phyloP scores from a whole-genome alignment of 2,888 invertebrate species.

The Andrena bicolor region DNA sequence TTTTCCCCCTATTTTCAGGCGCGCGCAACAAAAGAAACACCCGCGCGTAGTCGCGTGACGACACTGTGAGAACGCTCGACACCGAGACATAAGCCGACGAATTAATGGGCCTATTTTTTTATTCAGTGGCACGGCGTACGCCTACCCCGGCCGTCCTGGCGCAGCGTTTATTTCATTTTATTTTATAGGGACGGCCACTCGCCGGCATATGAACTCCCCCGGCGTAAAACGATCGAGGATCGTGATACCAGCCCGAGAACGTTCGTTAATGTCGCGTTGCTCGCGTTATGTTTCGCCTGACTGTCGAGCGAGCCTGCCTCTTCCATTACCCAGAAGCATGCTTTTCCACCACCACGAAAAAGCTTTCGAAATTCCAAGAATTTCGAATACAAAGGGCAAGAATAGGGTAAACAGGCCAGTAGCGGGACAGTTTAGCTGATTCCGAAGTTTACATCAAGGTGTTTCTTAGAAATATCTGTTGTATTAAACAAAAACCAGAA shows the following conservation, averaged over 20 bases:
- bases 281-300: conserved; percentile 43
- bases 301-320: conserved; percentile 29
- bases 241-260: conserved; percentile 64
- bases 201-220: conserved; percentile 52
- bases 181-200: conserved; percentile 65
- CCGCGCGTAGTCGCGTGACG: conserved; percentile 61
- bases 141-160: conserved; percentile 24
- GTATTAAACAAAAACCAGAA: too few species aligned
- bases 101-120: conserved; percentile 79
- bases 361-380: not conserved
- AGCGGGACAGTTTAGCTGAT: too few species aligned
- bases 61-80: conserved; percentile 73
- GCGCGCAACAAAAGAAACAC: not conserved
- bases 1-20: not conserved
- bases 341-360: conserved; percentile 3
- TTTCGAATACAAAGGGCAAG: not conserved
- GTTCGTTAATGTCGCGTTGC: conserved; percentile 68
- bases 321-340: conserved; percentile 7
- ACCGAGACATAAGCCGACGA: conserved; percentile 73
- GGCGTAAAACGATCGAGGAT: conserved; percentile 67
- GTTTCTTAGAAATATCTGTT: too few species aligned
- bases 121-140: conserved; percentile 66
- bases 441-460: too few species aligned
- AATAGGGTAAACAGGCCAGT: too few species aligned
- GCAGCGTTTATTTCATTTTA: conserved; percentile 68